A percentile compares a stretch with the other conserved stretches of the same genome.
Evolutionary conservation across 2,888 invertebrate genomes (phyloP).

Genomic region (Macrophya annulata): DNA sequence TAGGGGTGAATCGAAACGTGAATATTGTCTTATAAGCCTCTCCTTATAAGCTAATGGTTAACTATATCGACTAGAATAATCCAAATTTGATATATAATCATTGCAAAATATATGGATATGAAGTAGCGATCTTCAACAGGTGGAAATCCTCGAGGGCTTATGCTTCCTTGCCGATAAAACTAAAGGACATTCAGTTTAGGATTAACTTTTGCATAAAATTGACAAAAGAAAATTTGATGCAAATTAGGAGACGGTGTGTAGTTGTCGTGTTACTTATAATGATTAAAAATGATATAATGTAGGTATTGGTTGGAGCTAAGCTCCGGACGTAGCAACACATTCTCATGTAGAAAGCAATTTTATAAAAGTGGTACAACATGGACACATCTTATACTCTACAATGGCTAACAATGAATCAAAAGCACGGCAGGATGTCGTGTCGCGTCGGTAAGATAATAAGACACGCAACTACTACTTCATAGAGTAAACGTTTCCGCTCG

Average conservation of each 20-base stretch:
- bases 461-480: not conserved
- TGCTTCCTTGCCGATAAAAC: not conserved
- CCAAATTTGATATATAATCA: no score
- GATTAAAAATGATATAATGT: not conserved
- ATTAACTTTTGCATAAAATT: not conserved
- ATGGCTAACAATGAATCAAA: conserved; percentile 25
- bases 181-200: no score
- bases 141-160: not conserved
- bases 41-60: not conserved
- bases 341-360: not conserved
- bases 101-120: no score
- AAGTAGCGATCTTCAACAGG: not conserved
- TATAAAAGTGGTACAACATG: conserved; percentile 15
- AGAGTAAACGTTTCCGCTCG: conserved; percentile 45
- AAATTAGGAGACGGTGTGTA: not conserved
- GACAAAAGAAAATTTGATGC: not conserved
- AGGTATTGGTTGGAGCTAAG: not conserved
- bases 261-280: not conserved
- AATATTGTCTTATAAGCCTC: not conserved
- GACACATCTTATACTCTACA: conserved; percentile 8
- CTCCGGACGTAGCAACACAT: not conserved
- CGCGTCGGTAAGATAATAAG: conserved; percentile 31
- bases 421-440: conserved; percentile 26
- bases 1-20: conserved; percentile 2
- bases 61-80: not conserved